Evolutionary conservation across 2,888 invertebrate genomes (phyloP), one percentile per base, ranked within the genome.

Genomic region (Diadegma fenestrale): DNA sequence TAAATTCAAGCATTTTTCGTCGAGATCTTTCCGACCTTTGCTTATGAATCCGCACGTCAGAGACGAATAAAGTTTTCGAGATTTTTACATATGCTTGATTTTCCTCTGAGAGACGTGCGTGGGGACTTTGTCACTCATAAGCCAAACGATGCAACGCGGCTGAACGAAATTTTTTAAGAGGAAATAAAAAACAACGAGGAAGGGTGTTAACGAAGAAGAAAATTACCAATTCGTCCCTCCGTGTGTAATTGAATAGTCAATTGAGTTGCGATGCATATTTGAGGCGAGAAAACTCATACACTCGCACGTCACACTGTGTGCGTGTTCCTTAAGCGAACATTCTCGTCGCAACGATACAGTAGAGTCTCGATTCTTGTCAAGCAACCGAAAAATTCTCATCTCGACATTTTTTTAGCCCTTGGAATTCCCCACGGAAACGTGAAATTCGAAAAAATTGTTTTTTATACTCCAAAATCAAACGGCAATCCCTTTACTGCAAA

Each of bases 221-320:
- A 86, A 86, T 86, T 86, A 86, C 86, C 86, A 86, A 86, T 86
- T 86, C 86, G 83, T 77, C 68, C 80, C 75, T 82, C 48, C 54
- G n/a, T 14, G 72, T 80, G 66, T 86, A 86, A 86, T 86, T 86
- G 86, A 83, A 86, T 86, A 86, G 80, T 86, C 86, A 83, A 86
- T 86, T 76, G 75, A 48, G 69, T 69, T 22, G 33, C 26, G 76
- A 37, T 48, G 54, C 64, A 54, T 43, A 41, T 66, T 37, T 26
- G 75, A 80, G 78, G 86, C 78, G 86, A 86, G 86, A 86, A 83
- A 85, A 76, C 51, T 79, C 75, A 17, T 41, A 19, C 12, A 33
- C 37, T 37, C 30, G 26, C 71, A 30, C 37, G 66, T 69, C 48
- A 2, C 14, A 51, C 22, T 37, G 64, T 33, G 48, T 48, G 30